phyloP scores from a whole-genome alignment of 2,113 vertebrate genomes.

The Mystacornis crossleyi region DNA sequence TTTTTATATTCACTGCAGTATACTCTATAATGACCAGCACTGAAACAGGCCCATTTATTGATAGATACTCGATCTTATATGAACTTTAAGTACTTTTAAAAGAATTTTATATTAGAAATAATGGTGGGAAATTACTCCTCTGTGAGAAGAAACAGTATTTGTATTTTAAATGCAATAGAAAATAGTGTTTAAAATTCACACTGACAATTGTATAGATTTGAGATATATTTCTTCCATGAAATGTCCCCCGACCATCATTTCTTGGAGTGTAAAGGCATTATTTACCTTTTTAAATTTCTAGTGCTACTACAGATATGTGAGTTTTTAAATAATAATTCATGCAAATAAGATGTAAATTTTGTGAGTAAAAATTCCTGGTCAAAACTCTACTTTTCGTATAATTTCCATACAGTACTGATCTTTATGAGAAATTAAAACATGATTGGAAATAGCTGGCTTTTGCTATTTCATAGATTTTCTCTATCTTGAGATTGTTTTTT shows the following conservation, averaged over 20 bases:
- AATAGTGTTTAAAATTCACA: neutral
- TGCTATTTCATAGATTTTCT: neutral
- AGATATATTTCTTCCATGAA: neutral
- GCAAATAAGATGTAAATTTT: neutral
- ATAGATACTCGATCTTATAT: neutral
- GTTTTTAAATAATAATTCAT: neutral
- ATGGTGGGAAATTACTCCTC: neutral
- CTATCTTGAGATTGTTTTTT: neutral
- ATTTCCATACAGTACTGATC: neutral
- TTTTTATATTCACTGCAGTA: neutral
- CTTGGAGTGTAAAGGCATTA: neutral
- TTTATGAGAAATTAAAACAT: neutral
- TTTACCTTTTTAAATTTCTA: neutral
- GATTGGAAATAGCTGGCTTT: neutral
- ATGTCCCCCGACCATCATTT: neutral
- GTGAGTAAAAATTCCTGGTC: neutral
- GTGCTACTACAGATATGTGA: fast-evolving
- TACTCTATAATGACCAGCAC: neutral
- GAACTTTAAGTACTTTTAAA: neutral
- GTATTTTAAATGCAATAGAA: neutral
- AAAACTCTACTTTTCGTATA: neutral
- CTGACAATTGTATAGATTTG: neutral
- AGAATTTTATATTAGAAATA: neutral
- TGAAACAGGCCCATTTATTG: neutral
- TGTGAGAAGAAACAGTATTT: neutral